These are phyloP conservation scores for Pogonomyrmex barbatus DNA, from an alignment of 1,140 invertebrate genomes.

Conservation along the genomic window DNA sequence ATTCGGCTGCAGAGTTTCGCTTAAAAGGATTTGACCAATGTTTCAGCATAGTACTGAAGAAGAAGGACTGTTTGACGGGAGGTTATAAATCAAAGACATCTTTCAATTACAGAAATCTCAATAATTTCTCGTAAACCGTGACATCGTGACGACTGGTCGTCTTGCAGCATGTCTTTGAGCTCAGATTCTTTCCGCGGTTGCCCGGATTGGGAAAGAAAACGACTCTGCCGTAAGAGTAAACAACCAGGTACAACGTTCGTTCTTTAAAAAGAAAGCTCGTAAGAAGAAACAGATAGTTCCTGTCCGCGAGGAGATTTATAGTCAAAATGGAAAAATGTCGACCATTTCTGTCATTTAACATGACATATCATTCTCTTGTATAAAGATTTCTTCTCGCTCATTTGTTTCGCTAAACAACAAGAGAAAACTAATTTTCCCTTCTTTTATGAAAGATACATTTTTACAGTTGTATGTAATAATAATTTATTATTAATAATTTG, in stretches of 20 bases:
- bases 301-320: constrained; percentile 48
- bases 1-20: constrained; percentile 28
- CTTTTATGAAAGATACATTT: neutral
- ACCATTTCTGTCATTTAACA: constrained; percentile 40
- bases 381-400: constrained; percentile 7
- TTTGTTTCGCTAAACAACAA: neutral
- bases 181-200: constrained; percentile 32
- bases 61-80: constrained; percentile 30
- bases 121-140: constrained; percentile 45
- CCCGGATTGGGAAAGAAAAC: constrained; percentile 28
- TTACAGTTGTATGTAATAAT: too few relatives aligned
- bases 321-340: constrained; percentile 44
- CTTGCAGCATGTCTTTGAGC: constrained; percentile 16
- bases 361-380: constrained; percentile 42
- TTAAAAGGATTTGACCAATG: constrained; percentile 10
- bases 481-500: too few relatives aligned
- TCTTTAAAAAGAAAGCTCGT: constrained; percentile 43
- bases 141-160: neutral
- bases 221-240: constrained; percentile 57
- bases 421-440: neutral
- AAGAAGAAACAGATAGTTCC: constrained; percentile 50
- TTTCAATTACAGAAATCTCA: constrained; percentile 47
- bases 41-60: constrained; percentile 7
- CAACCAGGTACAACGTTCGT: constrained; percentile 65
- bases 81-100: constrained; percentile 44